Base-by-base conservation (phyloP, 2,113 vertebrate species). In the Naja naja region DNA sequence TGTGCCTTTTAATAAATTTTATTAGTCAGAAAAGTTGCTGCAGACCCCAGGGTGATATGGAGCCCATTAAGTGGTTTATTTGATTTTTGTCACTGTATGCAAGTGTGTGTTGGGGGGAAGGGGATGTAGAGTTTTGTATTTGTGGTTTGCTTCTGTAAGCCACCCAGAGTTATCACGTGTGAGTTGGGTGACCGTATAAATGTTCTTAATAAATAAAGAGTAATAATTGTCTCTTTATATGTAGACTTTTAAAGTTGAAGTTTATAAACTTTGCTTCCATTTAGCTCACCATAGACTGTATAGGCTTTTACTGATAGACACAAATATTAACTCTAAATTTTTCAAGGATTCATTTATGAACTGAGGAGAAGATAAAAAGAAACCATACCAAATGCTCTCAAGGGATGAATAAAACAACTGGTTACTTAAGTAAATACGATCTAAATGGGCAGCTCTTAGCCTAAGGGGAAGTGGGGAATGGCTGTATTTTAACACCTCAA, bases 321-420 rank as follows among this genome's bases (percentile, higher is more conserved):
- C 94, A 95, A 96, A 95, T 52, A 34, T 92, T 95, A 95, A 91
- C 81, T 94, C 93, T 88, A 96, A 96, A 95, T 88, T 95, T 93
- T 95, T 96, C 95, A 93, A 94, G 22, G 74, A 96, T 92, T 88
- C 94, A 93, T 92, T 96, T 95, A 95, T 93, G 94, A 96, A 93
- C 60, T 94, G 88, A 85, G 92, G 96, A 94, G 95, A 96, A 96
- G 96, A 97, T 97, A 93, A 97, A 97, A 97, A 97, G 96, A 96
- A 97, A 95, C 92, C 89, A 94, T 91, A 93, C 74, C 88, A 87
- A 95, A 94, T 94, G 91, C 91, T 97, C 96, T 95, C 95, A 90
- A 95, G 95, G 96, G 97, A 96, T 95, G 95, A 95, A 97, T 97
- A 95, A 97, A 97, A 97, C 96, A 56, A 91, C 95, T 94, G 81